Evolutionary conservation across 2,888 invertebrate genomes (phyloP).

Genomic region (Macaria liturata): DNA sequence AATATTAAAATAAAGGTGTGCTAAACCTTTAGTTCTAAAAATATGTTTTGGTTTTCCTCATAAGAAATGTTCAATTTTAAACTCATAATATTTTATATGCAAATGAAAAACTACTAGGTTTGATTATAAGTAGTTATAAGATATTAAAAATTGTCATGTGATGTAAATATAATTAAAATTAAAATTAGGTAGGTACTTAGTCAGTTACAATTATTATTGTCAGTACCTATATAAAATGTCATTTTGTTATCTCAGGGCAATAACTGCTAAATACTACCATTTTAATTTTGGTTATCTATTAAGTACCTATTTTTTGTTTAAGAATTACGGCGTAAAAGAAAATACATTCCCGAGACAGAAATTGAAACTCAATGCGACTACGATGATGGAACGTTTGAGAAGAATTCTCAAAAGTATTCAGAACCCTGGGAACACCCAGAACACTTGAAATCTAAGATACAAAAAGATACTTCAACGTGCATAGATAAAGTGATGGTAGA

Average conservation of each 20-base stretch:
- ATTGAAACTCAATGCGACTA: constrained; percentile 34
- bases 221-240: too few relatives aligned
- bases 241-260: too few relatives aligned
- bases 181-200: too few relatives aligned
- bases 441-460: constrained; percentile 19
- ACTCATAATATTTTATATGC: not conserved
- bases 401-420: constrained; percentile 29
- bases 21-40: constrained; percentile 34
- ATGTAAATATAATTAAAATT: too few relatives aligned
- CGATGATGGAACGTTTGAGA: constrained; percentile 26
- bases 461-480: constrained; percentile 18
- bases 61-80: constrained; percentile 19
- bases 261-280: too few relatives aligned
- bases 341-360: constrained; percentile 34
- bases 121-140: too few relatives aligned
- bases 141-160: too few relatives aligned
- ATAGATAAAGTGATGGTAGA: constrained; percentile 28
- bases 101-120: too few relatives aligned
- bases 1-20: too few relatives aligned
- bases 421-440: constrained; percentile 14
- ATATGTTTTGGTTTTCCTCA: constrained; percentile 23
- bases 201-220: too few relatives aligned
- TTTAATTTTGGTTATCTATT: constrained; percentile 5
- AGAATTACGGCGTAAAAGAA: constrained; percentile 33
- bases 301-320: constrained; percentile 29